A percentile compares a stretch with the other conserved stretches of the same genome.
phyloP scores from a whole-genome alignment of 2,888 invertebrate genomes.

The Macaria notata region DNA sequence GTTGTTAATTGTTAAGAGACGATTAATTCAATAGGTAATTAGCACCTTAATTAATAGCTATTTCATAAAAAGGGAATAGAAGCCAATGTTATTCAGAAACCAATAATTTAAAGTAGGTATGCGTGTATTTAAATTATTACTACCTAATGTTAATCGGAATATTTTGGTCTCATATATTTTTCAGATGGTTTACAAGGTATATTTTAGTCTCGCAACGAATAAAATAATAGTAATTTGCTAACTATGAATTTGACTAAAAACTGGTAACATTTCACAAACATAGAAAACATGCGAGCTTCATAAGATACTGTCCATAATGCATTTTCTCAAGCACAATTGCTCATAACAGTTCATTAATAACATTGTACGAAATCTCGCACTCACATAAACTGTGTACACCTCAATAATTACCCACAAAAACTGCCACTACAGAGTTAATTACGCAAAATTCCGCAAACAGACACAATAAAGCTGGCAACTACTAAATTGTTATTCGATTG shows the following conservation, averaged over 20 bases:
- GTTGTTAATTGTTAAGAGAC: not conserved
- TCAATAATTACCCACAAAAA: slow-evolving; percentile 66
- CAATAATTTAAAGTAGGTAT: no score
- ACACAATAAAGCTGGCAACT: slow-evolving; percentile 49
- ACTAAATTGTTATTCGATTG: slow-evolving; percentile 51
- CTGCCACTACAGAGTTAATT: slow-evolving; percentile 72
- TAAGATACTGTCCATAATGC: slow-evolving; percentile 18
- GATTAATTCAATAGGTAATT: slow-evolving; percentile 8
- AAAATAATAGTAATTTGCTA: no score
- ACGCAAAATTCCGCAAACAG: slow-evolving; percentile 72
- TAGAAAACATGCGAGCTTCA: slow-evolving; percentile 11
- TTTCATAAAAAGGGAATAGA: not conserved
- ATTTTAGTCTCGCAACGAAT: no score
- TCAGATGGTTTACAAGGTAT: no score
- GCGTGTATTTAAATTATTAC: no score
- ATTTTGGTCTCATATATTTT: no score
- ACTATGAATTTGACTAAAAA: not conserved
- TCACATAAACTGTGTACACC: slow-evolving; percentile 51
- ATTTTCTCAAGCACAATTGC: slow-evolving; percentile 39
- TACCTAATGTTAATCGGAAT: no score
- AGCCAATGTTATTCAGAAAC: no score
- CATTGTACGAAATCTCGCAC: slow-evolving; percentile 58
- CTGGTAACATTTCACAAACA: not conserved
- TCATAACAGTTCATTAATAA: slow-evolving; percentile 62
- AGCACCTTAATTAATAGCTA: not conserved